Evolutionary conservation across 2,113 vertebrate genomes (phyloP).

Genomic region (Perccottus glenii): DNA sequence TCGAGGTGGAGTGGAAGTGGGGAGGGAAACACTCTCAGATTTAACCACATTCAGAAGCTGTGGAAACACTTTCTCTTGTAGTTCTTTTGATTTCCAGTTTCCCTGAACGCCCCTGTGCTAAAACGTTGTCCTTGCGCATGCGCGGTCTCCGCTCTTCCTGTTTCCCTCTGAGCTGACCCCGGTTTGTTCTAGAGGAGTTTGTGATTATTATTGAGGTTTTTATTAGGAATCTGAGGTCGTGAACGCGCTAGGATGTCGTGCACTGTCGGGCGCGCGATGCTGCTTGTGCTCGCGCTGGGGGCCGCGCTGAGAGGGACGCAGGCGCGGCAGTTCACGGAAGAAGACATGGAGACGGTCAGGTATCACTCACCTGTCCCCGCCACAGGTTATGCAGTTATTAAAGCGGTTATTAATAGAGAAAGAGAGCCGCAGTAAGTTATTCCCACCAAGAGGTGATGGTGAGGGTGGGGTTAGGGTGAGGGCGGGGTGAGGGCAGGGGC

Average conservation of each 20-base stretch:
- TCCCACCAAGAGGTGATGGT: too few relatives aligned
- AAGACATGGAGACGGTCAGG: slow-evolving; percentile 57
- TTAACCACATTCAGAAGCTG: too few relatives aligned
- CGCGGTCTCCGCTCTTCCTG: not conserved
- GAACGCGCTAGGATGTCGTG: slow-evolving; percentile 17
- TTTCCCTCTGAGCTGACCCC: not conserved
- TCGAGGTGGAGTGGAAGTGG: too few relatives aligned
- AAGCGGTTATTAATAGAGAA: not conserved
- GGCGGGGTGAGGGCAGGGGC: too few relatives aligned
- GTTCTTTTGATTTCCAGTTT: not conserved
- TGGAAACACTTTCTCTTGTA: too few relatives aligned
- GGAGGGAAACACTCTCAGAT: too few relatives aligned
- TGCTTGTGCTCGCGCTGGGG: slow-evolving; percentile 22
- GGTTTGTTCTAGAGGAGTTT: not conserved
- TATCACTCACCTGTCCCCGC: not conserved
- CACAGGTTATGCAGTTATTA: not conserved
- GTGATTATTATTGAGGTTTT: not conserved
- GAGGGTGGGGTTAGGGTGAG: too few relatives aligned
- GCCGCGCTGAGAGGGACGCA: slow-evolving; percentile 34
- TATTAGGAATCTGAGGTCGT: not conserved
- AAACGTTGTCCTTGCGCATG: not conserved
- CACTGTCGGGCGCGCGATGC: slow-evolving; percentile 16
- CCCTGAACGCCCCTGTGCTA: not conserved
- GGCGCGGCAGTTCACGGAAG: slow-evolving; percentile 51
- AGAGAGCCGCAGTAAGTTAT: not conserved